Evolutionary conservation across 2,888 invertebrate species (phyloP).

Genomic region (Leptodirus hochenwartii): DNA sequence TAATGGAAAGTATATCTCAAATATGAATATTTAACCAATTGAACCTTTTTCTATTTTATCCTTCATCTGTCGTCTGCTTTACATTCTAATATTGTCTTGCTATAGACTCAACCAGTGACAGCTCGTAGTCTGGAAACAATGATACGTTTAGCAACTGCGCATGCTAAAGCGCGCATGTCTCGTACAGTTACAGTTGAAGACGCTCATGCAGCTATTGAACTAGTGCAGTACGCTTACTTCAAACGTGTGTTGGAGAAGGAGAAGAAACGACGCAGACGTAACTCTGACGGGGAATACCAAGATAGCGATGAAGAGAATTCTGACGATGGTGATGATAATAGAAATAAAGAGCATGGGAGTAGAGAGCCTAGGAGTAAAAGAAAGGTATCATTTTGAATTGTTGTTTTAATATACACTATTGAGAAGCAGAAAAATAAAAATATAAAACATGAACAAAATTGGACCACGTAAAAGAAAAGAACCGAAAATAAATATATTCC

Average conservation of each 20-base stretch:
- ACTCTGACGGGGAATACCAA: constrained; percentile 27
- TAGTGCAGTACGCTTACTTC: constrained; percentile 91
- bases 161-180: constrained; percentile 87
- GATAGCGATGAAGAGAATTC: constrained; percentile 21
- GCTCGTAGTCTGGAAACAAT: constrained; percentile 92
- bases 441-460: no score
- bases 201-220: constrained; percentile 79
- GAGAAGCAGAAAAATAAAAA: no score
- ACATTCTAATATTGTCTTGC: constrained; percentile 6
- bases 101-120: constrained; percentile 91
- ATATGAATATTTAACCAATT: constrained; percentile 1
- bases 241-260: constrained; percentile 79
- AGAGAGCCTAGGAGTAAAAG: no score
- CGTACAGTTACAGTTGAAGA: constrained; percentile 69
- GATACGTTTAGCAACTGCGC: constrained; percentile 92
- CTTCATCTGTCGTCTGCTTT: background rate
- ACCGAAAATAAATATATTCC: no score
- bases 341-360: no score
- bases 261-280: constrained; percentile 38
- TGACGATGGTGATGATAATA: constrained; percentile 5
- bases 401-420: no score
- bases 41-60: background rate
- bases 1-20: constrained; percentile 1
- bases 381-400: no score
- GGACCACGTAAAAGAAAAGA: no score